These are phyloP conservation scores for Zygaena filipendulae DNA, from an alignment of 2,888 invertebrate genomes.

Conservation along the genomic window DNA sequence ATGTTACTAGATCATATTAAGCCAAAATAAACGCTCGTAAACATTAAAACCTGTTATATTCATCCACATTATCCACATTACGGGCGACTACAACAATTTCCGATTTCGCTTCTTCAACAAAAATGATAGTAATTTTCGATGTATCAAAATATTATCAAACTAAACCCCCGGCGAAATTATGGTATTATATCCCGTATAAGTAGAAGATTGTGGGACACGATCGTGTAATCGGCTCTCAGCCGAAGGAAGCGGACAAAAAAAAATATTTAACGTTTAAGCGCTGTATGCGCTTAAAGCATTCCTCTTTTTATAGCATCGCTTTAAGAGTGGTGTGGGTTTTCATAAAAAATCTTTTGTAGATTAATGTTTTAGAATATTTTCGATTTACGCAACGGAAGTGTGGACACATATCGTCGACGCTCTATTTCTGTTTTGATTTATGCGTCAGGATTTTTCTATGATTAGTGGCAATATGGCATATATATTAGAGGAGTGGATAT, in stretches of 20 bases:
- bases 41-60: too few species aligned
- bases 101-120: too few species aligned
- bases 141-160: slow-evolving; percentile 3
- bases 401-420: slow-evolving; percentile 29
- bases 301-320: slow-evolving; percentile 25
- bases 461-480: slow-evolving; percentile 47
- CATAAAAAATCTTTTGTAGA: slow-evolving; percentile 33
- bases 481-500: slow-evolving; percentile 44
- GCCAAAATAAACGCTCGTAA: too few species aligned
- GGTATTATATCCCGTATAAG: slow-evolving; percentile 8
- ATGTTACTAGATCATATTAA: too few species aligned
- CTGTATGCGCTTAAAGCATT: slow-evolving; percentile 24
- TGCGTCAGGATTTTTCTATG: slow-evolving; percentile 35
- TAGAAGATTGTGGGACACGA: slow-evolving; percentile 16
- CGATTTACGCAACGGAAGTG: slow-evolving; percentile 50
- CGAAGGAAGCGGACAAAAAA: slow-evolving; percentile 25
- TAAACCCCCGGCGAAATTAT: slow-evolving; percentile 1
- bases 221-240: slow-evolving; percentile 22
- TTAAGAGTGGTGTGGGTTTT: slow-evolving; percentile 27
- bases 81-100: too few species aligned
- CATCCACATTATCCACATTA: too few species aligned
- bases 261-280: slow-evolving; percentile 25
- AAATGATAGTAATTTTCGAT: slow-evolving; percentile 4
- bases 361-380: slow-evolving; percentile 36
- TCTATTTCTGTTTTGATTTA: slow-evolving; percentile 63